A percentile compares a stretch with the other conserved stretches of the same genome.
phyloP scores from a whole-genome alignment of 2,113 vertebrate species.

The Peromyscus leucopus region DNA sequence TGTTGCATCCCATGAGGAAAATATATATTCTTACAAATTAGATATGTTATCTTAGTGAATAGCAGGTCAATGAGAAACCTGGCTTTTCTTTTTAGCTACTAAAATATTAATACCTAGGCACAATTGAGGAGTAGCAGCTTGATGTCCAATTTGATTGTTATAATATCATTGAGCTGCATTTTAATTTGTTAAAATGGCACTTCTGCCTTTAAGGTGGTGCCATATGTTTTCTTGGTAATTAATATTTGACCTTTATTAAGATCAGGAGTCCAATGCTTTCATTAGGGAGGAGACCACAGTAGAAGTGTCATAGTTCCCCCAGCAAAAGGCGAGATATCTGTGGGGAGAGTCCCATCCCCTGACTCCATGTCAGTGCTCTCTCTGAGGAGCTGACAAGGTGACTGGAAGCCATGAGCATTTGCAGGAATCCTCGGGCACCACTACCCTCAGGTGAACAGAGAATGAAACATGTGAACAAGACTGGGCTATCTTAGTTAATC shows the following conservation, averaged over 20 bases:
- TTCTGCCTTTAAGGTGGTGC: background rate
- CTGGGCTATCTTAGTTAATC: fast-evolving
- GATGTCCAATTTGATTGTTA: slow-evolving; percentile 33
- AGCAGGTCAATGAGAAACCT: slow-evolving; percentile 67
- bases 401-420: background rate
- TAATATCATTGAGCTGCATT: background rate
- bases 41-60: slow-evolving; percentile 64
- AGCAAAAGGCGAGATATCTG: background rate
- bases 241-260: slow-evolving; percentile 45
- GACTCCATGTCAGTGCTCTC: background rate
- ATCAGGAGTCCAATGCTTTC: background rate
- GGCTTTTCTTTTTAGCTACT: slow-evolving; percentile 68
- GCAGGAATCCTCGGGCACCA: background rate
- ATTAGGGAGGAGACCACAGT: background rate
- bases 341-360: background rate
- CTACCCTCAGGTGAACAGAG: background rate
- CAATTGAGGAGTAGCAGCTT: slow-evolving; percentile 40
- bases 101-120: slow-evolving; percentile 72
- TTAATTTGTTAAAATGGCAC: slow-evolving; percentile 49
- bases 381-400: background rate
- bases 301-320: background rate
- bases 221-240: slow-evolving; percentile 30
- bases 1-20: slow-evolving; percentile 68
- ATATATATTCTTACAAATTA: slow-evolving; percentile 71
- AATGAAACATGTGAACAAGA: background rate